These are phyloP conservation scores for Vulpes lagopus DNA, from an alignment of 2,113 vertebrate genomes.

Conservation along the genomic window DNA sequence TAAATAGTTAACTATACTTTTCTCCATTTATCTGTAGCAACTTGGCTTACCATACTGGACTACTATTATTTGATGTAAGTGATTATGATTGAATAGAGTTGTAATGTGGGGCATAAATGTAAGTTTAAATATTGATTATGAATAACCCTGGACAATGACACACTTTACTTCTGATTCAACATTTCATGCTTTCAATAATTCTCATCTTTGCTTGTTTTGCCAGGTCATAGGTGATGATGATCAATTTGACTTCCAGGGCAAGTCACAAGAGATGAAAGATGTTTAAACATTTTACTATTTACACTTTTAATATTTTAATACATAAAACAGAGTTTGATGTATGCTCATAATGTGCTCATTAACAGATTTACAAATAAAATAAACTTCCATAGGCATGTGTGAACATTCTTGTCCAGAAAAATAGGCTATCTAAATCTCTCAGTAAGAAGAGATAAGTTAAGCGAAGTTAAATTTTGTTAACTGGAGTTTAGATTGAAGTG, in stretches of 20 bases:
- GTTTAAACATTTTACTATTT: not conserved
- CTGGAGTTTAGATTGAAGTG: not conserved
- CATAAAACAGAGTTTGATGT: not conserved
- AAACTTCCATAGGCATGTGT: not conserved
- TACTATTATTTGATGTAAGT: not conserved
- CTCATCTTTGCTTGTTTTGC: not conserved
- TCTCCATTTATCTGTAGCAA: not conserved
- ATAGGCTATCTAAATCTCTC: not conserved
- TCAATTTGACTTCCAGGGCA: not conserved
- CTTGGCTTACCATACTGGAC: not conserved
- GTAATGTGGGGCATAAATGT: not conserved
- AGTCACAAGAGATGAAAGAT: not conserved
- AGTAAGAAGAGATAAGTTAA: not conserved
- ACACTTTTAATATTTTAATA: not conserved
- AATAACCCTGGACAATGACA: not conserved
- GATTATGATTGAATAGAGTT: not conserved
- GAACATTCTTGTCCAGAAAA: not conserved
- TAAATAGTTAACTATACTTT: not conserved
- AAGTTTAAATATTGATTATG: not conserved
- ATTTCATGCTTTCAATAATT: not conserved
- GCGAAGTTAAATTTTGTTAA: not conserved
- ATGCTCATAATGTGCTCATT: not conserved
- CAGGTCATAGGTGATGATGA: not conserved
- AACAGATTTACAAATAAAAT: constrained; percentile 14
- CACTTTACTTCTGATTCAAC: not conserved